Evolutionary conservation across 2,888 invertebrate genomes (phyloP).

Genomic region (Nomada goodeniana): DNA sequence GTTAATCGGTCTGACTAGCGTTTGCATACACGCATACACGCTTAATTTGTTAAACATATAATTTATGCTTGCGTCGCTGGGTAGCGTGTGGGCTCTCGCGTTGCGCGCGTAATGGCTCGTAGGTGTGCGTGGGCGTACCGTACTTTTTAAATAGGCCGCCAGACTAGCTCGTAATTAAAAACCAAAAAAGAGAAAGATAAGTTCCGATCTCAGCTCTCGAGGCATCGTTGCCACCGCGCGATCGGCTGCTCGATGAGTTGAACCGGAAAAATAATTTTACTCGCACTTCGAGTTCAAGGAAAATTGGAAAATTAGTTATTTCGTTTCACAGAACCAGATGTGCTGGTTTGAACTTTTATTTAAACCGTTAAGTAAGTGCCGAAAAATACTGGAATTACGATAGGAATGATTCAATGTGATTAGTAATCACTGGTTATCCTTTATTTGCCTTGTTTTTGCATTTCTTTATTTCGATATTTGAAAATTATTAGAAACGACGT

Average conservation of each 20-base stretch:
- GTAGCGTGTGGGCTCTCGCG: constrained; percentile 56
- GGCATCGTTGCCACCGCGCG: constrained; percentile 23
- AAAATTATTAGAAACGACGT: too few relatives aligned
- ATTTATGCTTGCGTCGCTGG: constrained; percentile 56
- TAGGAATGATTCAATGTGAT: too few relatives aligned
- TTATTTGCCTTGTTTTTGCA: too few relatives aligned
- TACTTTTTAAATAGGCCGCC: constrained; percentile 57
- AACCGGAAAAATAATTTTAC: too few relatives aligned
- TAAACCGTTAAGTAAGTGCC: too few relatives aligned
- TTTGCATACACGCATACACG: not conserved
- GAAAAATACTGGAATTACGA: too few relatives aligned
- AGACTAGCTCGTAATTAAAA: constrained; percentile 60
- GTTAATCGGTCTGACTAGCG: constrained; percentile 26
- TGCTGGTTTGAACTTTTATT: too few relatives aligned
- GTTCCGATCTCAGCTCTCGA: constrained; percentile 57
- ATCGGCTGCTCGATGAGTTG: not conserved
- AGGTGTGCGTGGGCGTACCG: constrained; percentile 68
- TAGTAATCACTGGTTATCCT: too few relatives aligned
- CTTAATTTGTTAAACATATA: constrained; percentile 53
- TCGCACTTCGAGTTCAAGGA: too few relatives aligned
- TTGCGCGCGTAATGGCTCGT: constrained; percentile 51
- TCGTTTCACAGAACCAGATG: too few relatives aligned
- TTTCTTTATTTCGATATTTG: too few relatives aligned
- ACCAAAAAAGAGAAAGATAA: constrained; percentile 45
- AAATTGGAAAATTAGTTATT: too few relatives aligned